Evolutionary conservation across 2,888 invertebrate species (phyloP), one percentile per base, ranked within the genome.

Genomic region (Iselma pallidipennis): DNA sequence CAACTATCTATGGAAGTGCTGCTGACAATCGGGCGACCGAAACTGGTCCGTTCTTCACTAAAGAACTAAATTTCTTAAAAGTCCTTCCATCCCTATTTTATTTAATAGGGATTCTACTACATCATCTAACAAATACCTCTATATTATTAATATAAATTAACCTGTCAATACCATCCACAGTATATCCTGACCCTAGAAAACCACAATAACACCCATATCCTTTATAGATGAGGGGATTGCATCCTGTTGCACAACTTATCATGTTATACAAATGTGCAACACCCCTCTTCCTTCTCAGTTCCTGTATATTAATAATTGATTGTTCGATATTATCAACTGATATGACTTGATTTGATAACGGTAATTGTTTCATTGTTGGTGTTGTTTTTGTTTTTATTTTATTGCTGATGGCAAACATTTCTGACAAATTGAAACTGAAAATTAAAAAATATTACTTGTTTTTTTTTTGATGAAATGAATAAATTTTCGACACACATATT

Each of bases 191-290:
- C 0, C 95, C 95, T 2, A 93, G 84, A 77, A 94, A 92, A 3
- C 95, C 95, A 75, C 95, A 95, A 79, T 91, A 95, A 79, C 95
- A 95, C 2, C 95, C 95, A 74, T 95, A 95, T 9, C 94, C 94
- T 78, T 94, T 94, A 78, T 91, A 94, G 7, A 86, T 83, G 1
- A 94, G 80, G 0, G 95, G 95, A 77, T 94, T 89, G 74, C 95
- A 95, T 3, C 91, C 91, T 0, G 93, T 93, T 1, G 92, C 90
- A 74, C 94, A 95, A 61, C 88, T 87, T 64, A 95, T 86, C 93
- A 95, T 94, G 67, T 92, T 92, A 81, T 92, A 94, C 16, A 95
- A 84, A 73, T 93, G 90, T 10, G 90, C 78, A 0, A 93, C 91
- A 42, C 91, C 91, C 1, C 94, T 85, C 77, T 92, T 91, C 23